A percentile compares a stretch with the other conserved stretches of the same genome.
These are phyloP conservation scores for Nemotelus nigrinus DNA, from an alignment of 2,888 invertebrate species.

Conservation along the genomic window DNA sequence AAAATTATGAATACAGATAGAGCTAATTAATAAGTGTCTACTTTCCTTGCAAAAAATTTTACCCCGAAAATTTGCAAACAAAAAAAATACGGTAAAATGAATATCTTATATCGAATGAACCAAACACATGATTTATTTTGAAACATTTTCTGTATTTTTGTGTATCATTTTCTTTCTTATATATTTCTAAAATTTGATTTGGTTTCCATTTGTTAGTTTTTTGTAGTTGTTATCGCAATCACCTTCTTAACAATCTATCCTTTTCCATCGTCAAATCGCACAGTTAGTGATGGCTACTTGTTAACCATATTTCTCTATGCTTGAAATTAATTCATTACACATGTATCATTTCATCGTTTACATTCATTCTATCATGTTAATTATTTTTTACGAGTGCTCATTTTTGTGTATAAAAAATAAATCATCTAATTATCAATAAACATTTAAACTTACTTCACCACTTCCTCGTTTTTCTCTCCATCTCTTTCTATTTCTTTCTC, in stretches of 20 bases:
- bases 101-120: no score
- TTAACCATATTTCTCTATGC: not conserved
- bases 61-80: no score
- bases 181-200: constrained; percentile 37
- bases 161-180: not conserved
- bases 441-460: not conserved
- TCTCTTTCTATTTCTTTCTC: no score
- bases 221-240: no score
- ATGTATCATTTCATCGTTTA: not conserved
- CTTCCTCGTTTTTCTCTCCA: no score
- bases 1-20: no score
- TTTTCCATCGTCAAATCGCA: no score
- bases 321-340: not conserved
- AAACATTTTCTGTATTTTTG: constrained; percentile 12
- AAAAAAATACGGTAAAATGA: no score
- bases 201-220: constrained; percentile 5
- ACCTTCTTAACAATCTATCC: no score
- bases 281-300: no score
- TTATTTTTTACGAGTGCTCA: not conserved
- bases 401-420: constrained; percentile 37
- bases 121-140: not conserved
- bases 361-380: not conserved
- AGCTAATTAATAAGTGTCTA: no score
- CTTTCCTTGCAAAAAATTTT: no score
- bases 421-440: constrained; percentile 29